Base-by-base conservation (phyloP, 2,113 vertebrate species). In the Archilochus colubris region DNA sequence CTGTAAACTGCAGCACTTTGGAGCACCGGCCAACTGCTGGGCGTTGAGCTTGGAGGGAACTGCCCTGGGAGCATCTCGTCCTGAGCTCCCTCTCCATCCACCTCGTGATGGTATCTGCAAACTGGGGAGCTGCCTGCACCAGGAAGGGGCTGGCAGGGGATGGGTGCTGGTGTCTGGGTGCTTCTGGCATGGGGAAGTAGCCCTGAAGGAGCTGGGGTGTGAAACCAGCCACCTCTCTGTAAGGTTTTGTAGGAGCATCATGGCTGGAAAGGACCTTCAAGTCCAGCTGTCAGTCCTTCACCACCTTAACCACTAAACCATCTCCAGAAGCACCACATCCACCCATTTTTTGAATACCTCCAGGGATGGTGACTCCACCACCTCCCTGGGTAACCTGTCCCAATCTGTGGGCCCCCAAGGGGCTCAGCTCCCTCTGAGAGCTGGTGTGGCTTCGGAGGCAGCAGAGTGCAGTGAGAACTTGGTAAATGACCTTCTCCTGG, bases 401-500 rank as follows among this genome's bases (percentile, higher is more conserved):
- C 38, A 40, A 40, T 40, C 11, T 38, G 28, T 14, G 4, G 27
- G 54, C 24, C 24, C 12, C 15, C 25, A 36, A 20, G 51, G 36
- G 19, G 2, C 6, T 55, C 51, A 40, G 44, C 68, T 33, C 18
- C 17, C 62, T 27, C 25, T 16, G 4, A 48, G 33, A 91, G 68
- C 54, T 8, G 3, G 33, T 46, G 59, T 79, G 75, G 48, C 54
- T 69, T 85, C 2, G 20, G 69, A 85, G 79, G 91, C 58, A 91
- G 91, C 81, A 93, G 82, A 95, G 85, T 16, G 2, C 67, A 69
- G 95, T 94, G 38, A 61, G 96, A 55, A 51, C 91, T 95, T 25
- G 61, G 21, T 83, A 59, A 93, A 95, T 91, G 86, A 82, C 93
- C 80, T 89, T 88, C 95, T 94, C 73, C 73, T 43, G 91, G 96